Conservation (phyloP, 2,888 invertebrate species). For the Meteorus colon region DNA sequence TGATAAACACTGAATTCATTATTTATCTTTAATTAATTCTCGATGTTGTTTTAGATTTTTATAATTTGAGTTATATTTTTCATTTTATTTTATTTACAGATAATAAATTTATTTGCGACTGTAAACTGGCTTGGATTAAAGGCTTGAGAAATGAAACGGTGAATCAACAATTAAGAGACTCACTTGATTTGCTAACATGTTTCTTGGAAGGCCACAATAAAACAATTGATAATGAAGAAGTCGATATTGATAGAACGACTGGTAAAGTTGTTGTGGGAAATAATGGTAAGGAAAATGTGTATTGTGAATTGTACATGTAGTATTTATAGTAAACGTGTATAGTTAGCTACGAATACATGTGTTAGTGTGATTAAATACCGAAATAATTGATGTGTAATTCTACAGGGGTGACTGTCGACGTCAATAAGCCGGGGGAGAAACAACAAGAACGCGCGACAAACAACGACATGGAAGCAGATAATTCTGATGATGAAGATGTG, state of each 20-base stretch:
- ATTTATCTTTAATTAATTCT: slow-evolving; percentile 1
- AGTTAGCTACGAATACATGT: slow-evolving; percentile 16
- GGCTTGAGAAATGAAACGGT: slow-evolving; percentile 83
- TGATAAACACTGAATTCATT: background rate
- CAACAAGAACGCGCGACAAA: slow-evolving; percentile 44
- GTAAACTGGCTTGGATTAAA: slow-evolving; percentile 87
- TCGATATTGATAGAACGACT: slow-evolving; percentile 61
- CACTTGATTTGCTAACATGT: slow-evolving; percentile 83
- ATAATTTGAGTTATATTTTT: background rate
- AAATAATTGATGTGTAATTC: slow-evolving; percentile 37
- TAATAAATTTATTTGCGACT: slow-evolving; percentile 89
- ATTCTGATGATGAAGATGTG: slow-evolving; percentile 8
- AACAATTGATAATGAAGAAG: slow-evolving; percentile 58
- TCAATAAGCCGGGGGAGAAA: slow-evolving; percentile 49
- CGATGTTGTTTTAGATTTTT: background rate
- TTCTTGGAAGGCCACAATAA: slow-evolving; percentile 76
- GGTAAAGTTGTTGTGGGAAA: slow-evolving; percentile 5
- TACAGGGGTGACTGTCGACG: slow-evolving; percentile 60
- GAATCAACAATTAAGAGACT: slow-evolving; percentile 80
- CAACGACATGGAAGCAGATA: slow-evolving; percentile 46
- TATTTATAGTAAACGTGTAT: background rate
- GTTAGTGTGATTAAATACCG: slow-evolving; percentile 17
- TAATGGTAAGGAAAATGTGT: slow-evolving; percentile 27
- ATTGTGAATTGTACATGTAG: background rate
- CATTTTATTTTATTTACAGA: slow-evolving; percentile 75